Evolutionary conservation across 2,888 invertebrate species (phyloP).

Genomic region (Timandra comae): DNA sequence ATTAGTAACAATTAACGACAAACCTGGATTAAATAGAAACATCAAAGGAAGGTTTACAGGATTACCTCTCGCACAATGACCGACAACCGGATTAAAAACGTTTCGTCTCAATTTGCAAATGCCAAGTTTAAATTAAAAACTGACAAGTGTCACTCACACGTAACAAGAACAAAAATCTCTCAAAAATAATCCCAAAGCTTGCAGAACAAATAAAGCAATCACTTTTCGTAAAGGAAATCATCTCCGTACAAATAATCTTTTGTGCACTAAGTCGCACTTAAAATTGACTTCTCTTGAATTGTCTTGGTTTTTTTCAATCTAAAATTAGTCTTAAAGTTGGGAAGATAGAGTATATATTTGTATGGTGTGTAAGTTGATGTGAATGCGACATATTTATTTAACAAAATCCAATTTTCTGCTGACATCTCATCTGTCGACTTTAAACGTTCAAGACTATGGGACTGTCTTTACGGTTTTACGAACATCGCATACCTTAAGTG

Average conservation of each 20-base stretch:
- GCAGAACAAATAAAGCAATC: slow-evolving; percentile 41
- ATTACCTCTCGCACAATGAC: slow-evolving; percentile 41
- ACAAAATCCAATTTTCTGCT: slow-evolving; percentile 77
- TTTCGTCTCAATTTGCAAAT: slow-evolving; percentile 43
- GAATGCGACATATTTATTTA: slow-evolving; percentile 74
- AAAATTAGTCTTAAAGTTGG: slow-evolving; percentile 28
- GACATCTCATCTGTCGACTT: slow-evolving; percentile 76
- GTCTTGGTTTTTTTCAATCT: slow-evolving; percentile 8
- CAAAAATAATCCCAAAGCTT: slow-evolving; percentile 50
- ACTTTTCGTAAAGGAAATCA: slow-evolving; percentile 41
- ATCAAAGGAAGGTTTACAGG: slow-evolving; percentile 44
- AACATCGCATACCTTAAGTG: too few species aligned
- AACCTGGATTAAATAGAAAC: slow-evolving; percentile 25
- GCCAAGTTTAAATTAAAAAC: slow-evolving; percentile 44
- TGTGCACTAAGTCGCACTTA: slow-evolving; percentile 61
- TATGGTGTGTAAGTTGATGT: slow-evolving; percentile 43
- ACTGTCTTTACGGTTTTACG: slow-evolving; percentile 64
- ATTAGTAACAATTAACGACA: slow-evolving; percentile 43
- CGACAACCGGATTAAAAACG: slow-evolving; percentile 45
- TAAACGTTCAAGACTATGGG: slow-evolving; percentile 63
- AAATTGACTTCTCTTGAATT: slow-evolving; percentile 64
- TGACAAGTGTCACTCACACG: slow-evolving; percentile 57
- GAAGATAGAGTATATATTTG: slow-evolving; percentile 27
- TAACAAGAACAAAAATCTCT: slow-evolving; percentile 52
- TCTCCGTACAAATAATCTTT: slow-evolving; percentile 57